Evolutionary conservation across 2,797 vertebrate genomes (phyloP).

Genomic region (Sebastes trivittatus): DNA sequence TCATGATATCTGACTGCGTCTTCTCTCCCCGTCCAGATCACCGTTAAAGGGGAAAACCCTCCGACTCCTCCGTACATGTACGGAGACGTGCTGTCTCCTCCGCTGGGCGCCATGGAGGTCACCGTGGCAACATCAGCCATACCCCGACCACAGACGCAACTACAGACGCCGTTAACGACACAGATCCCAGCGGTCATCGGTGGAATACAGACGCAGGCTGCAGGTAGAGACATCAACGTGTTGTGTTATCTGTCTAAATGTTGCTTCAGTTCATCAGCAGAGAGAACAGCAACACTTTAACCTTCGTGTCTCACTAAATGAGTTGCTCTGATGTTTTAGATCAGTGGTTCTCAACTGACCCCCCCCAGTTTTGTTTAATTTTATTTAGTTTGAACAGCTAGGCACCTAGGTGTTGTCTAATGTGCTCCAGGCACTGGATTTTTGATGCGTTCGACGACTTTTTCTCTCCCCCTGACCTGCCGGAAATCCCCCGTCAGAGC

Average conservation of each 20-base stretch:
- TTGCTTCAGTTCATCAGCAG: not conserved
- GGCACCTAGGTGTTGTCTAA: no score
- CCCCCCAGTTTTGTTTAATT: no score
- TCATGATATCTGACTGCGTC: not conserved
- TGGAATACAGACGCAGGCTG: conserved; percentile 50
- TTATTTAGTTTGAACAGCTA: no score
- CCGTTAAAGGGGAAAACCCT: conserved; percentile 85
- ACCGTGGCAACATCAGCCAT: conserved; percentile 67
- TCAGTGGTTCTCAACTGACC: no score
- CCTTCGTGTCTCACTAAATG: no score
- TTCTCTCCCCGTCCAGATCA: conserved; percentile 38
- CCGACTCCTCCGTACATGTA: conserved; percentile 87
- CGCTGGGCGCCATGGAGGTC: conserved; percentile 82
- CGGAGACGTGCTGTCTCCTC: conserved; percentile 82
- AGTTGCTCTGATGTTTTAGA: no score
- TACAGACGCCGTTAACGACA: not conserved
- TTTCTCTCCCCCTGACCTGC: no score
- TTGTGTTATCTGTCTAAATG: not conserved
- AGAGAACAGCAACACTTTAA: no score
- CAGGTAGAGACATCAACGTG: conserved; percentile 52
- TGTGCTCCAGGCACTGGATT: no score
- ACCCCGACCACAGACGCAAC: conserved; percentile 29
- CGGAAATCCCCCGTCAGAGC: no score
- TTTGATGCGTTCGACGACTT: no score
- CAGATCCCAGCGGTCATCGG: conserved; percentile 25